A percentile compares a stretch with the other conserved stretches of the same genome.
These are phyloP conservation scores for Drosophila bocki DNA, from an alignment of 1,140 invertebrate species.

Conservation along the genomic window DNA sequence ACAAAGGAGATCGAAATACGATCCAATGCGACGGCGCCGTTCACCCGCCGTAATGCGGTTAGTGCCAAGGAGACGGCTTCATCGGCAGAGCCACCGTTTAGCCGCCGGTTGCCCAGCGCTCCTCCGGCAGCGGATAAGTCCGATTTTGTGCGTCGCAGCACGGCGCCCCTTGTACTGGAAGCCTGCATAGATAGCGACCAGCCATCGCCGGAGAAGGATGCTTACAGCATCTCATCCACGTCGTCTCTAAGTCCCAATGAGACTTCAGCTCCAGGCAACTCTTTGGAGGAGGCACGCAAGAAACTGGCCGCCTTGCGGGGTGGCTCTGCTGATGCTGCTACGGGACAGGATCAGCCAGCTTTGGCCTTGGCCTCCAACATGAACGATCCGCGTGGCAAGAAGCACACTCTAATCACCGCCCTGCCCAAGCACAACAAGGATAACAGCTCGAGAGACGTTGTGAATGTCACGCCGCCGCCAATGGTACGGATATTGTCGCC, in stretches of 20 bases:
- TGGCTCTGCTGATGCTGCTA: background rate
- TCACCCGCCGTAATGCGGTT: background rate
- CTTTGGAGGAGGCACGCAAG: conserved; percentile 62
- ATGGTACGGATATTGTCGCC: conserved; percentile 17
- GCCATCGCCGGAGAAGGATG: background rate
- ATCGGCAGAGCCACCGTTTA: background rate
- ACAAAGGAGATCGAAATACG: background rate
- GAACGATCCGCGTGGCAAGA: conserved; percentile 60
- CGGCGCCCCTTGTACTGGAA: background rate
- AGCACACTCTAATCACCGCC: background rate
- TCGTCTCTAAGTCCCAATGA: background rate
- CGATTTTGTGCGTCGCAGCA: conserved; percentile 10
- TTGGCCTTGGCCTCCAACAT: conserved; percentile 29
- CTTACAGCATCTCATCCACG: background rate
- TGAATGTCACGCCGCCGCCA: background rate
- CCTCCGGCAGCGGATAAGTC: background rate
- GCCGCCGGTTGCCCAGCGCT: background rate
- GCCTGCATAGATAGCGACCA: background rate
- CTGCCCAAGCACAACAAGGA: background rate
- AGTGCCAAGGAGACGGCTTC: background rate
- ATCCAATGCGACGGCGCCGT: background rate
- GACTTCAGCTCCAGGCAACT: background rate
- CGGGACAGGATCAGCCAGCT: background rate
- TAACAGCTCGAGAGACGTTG: background rate
- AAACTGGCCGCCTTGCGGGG: conserved; percentile 52